Conservation (phyloP, 2,113 vertebrate species). For the Platichthys stellatus region DNA sequence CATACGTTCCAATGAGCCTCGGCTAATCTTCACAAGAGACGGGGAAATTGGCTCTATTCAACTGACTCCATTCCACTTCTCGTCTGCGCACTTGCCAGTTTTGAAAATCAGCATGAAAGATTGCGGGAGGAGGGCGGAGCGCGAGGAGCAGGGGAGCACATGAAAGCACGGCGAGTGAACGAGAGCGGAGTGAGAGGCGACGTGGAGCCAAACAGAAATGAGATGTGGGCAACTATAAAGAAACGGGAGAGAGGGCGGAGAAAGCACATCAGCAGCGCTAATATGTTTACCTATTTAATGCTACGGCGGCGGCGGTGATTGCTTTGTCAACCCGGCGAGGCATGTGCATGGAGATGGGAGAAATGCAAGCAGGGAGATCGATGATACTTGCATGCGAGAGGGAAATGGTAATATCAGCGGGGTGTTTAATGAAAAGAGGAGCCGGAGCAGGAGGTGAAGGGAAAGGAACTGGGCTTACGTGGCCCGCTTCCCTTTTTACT, state of each 20-base stretch:
- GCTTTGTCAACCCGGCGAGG: slow-evolving; percentile 63
- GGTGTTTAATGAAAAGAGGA: slow-evolving; percentile 39
- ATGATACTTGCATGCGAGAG: slow-evolving; percentile 47
- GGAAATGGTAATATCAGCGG: slow-evolving; percentile 42
- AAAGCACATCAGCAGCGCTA: slow-evolving; percentile 32
- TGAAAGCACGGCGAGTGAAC: slow-evolving; percentile 52
- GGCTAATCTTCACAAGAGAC: slow-evolving; percentile 80
- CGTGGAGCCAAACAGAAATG: slow-evolving; percentile 29
- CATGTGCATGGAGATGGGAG: slow-evolving; percentile 32
- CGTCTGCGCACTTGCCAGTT: slow-evolving; percentile 72
- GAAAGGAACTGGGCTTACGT: slow-evolving; percentile 14
- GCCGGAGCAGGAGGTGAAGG: slow-evolving; percentile 9
- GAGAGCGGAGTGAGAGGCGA: slow-evolving; percentile 24
- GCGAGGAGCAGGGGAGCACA: slow-evolving; percentile 48
- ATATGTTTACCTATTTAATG: slow-evolving; percentile 70
- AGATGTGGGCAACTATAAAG: slow-evolving; percentile 46
- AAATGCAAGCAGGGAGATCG: slow-evolving; percentile 53
- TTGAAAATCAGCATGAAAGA: slow-evolving; percentile 72
- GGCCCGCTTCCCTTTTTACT: slow-evolving; percentile 11
- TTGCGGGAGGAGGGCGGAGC: slow-evolving; percentile 48
- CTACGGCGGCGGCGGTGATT: slow-evolving; percentile 60
- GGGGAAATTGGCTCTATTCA: slow-evolving; percentile 74
- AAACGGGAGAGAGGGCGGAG: slow-evolving; percentile 26
- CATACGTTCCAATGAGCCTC: slow-evolving; percentile 78
- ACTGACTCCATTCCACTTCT: slow-evolving; percentile 65